These are phyloP conservation scores for Ataeniobius toweri DNA, from an alignment of 2,797 vertebrate species.

Conservation along the genomic window DNA sequence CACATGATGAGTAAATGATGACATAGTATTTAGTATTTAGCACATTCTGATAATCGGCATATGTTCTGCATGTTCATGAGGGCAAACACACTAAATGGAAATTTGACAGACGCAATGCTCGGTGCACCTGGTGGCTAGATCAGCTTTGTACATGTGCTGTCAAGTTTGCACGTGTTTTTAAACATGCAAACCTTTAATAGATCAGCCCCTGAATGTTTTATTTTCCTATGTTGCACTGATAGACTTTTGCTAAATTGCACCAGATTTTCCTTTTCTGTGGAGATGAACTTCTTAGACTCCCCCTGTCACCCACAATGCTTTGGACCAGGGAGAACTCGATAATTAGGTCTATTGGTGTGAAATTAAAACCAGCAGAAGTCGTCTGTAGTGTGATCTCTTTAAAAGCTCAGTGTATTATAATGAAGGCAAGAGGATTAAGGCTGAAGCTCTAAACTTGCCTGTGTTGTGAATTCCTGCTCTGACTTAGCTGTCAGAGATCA, in stretches of 20 bases:
- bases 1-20: no score
- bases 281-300: constrained; percentile 73
- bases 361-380: constrained; percentile 81
- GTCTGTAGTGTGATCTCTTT: constrained; percentile 81
- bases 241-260: constrained; percentile 60
- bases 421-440: constrained; percentile 83
- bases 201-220: constrained; percentile 16
- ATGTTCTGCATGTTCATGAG: no score
- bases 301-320: constrained; percentile 73
- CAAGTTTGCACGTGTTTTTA: no score
- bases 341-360: constrained; percentile 85
- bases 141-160: no score
- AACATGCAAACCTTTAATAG: no score
- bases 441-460: constrained; percentile 76
- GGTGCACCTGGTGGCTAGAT: no score
- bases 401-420: constrained; percentile 80
- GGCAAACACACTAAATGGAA: no score
- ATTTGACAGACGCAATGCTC: no score
- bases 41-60: no score
- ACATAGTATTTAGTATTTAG: no score
- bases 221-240: constrained; percentile 31
- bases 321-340: constrained; percentile 72
- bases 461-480: constrained; percentile 79
- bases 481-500: constrained; percentile 82
- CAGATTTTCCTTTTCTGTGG: constrained; percentile 63